Percentiles rank a stretch among this genome's conserved stretches.
Evolutionary conservation across 2,888 invertebrate species (phyloP).

Genomic region (Trileptium ribeirensis): DNA sequence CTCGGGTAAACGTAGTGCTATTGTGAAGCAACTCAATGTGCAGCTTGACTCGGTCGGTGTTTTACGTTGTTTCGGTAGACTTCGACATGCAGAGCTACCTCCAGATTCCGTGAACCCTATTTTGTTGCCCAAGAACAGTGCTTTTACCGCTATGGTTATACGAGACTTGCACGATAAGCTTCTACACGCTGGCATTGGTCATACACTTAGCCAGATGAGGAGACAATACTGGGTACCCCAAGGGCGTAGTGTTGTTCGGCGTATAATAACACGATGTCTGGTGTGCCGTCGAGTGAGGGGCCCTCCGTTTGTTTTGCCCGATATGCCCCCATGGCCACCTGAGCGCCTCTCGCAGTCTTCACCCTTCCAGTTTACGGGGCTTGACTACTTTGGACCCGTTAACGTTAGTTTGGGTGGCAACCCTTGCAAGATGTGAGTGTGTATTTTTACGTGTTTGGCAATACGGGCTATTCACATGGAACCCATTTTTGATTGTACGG

Average conservation of each 20-base stretch:
- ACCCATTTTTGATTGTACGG: conserved; percentile 37
- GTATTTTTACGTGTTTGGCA: conserved; percentile 13
- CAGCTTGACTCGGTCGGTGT: neutral
- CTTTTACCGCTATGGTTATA: too few relatives aligned
- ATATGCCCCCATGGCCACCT: neutral
- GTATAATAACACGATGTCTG: neutral
- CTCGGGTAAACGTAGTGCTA: neutral
- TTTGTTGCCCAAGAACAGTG: neutral
- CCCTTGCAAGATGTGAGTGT: conserved; percentile 34
- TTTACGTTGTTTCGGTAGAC: neutral
- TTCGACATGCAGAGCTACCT: neutral
- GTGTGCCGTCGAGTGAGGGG: neutral
- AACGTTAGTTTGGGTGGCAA: neutral
- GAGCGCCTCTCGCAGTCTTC: neutral
- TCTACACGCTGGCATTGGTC: neutral
- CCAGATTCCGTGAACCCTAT: neutral
- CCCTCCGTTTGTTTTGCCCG: neutral
- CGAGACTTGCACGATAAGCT: neutral
- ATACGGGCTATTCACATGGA: conserved; percentile 19
- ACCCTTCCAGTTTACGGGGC: neutral
- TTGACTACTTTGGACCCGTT: neutral
- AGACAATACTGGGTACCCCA: neutral
- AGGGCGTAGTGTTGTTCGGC: neutral
- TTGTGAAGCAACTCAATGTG: neutral
- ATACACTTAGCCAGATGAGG: neutral